Base-by-base conservation (phyloP, 2,113 vertebrate genomes). In the Nothoprocta perdicaria region DNA sequence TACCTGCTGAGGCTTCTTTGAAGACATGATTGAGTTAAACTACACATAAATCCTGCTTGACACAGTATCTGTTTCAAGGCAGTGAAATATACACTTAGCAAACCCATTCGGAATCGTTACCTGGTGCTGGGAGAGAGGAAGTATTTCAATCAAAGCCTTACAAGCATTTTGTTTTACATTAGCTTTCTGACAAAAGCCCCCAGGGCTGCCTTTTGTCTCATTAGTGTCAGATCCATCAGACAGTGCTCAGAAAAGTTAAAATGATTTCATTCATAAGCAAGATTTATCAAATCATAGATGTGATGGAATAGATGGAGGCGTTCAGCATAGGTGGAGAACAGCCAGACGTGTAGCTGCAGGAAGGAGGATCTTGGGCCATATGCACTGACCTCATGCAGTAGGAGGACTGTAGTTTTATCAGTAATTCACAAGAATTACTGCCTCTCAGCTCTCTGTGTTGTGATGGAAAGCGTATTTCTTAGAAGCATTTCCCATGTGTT, bases 31-130 rank as follows among this genome's bases (percentile, higher is more conserved):
- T 94, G 96, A 88, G 98, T 97, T 97, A 96, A 98, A 97, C 96
- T 89, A 93, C 95, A 97, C 95, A 97, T 97, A 97, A 97, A 95
- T 82, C 55, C 85, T 79, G 10, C 68, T 94, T 97, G 95, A 98
- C 97, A 97, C 97, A 96, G 79, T 94, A 96, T 95, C 71, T 95
- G 93, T 98, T 98, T 97, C 98, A 98, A 98, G 97, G 95, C 93
- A 95, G 92, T 96, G 97, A 97, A 98, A 95, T 93, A 96, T 94
- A 95, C 96, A 94, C 93, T 90, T 94, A 86, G 86, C 73, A 81
- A 97, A 97, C 97, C 96, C 11, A 4, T 93, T 95, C 92, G 68
- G 90, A 96, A 93, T 95, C 96, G 86, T 91, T 95, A 96, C 80
- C 81, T 97, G 93, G 92, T 95, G 89, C 89, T 81, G 75, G 88